Conservation (phyloP, 2,797 vertebrate species). For the Alcedo quadribrachys region DNA sequence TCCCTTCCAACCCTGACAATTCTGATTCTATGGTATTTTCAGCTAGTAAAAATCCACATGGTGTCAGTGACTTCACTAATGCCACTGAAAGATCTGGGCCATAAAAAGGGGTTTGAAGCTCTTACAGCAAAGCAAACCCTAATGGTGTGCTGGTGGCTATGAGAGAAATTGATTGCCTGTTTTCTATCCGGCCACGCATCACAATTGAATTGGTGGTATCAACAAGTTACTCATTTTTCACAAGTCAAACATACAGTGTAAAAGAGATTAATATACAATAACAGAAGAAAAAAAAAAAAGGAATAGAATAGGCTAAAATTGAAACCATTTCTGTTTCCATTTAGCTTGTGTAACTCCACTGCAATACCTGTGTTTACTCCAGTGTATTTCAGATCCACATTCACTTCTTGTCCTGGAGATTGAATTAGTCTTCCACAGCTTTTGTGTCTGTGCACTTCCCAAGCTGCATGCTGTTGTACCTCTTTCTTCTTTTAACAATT, state of each 20-base stretch:
- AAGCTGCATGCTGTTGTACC: not conserved
- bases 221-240: slow-evolving; percentile 18
- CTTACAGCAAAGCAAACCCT: not conserved
- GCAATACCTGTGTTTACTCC: not conserved
- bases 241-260: not conserved
- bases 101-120: not conserved
- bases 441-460: slow-evolving; percentile 33
- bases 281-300: not conserved
- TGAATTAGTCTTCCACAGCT: slow-evolving; percentile 38
- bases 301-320: not conserved
- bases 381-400: not conserved
- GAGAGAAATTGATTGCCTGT: not conserved
- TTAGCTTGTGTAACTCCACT: not conserved
- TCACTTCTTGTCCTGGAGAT: not conserved
- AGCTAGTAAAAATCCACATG: not conserved
- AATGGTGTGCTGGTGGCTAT: not conserved
- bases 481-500: slow-evolving; percentile 41
- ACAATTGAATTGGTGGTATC: not conserved
- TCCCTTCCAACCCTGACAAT: too few species aligned
- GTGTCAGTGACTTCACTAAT: not conserved
- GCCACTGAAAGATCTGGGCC: not conserved
- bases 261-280: not conserved
- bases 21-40: not conserved
- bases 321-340: not conserved
- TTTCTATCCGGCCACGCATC: not conserved